Evolutionary conservation across 1,140 invertebrate genomes (phyloP), one percentile per base, ranked within the genome.

Genomic region (Steinernema feltiae): DNA sequence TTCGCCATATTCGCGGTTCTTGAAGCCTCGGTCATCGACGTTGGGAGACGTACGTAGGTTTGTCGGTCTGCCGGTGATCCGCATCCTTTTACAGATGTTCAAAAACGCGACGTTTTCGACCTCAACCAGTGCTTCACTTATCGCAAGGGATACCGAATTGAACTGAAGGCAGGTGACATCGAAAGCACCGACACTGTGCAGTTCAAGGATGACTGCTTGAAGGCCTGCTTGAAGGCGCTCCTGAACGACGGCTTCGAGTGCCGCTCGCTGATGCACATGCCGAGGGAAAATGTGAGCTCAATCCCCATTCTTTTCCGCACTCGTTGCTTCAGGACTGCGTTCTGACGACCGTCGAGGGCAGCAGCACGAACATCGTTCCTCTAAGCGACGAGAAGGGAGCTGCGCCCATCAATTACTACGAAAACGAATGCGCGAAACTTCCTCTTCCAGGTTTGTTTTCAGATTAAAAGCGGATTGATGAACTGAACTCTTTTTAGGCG

Each of bases 191-290:
- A 81, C n/a, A 32, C 46, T 17, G 81, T 81, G 32, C 53, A 81
- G 69, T 81, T 81, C 70, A 78, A 78, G 71, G 77, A 78, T 63
- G 77, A 78, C 32, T 78, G 77, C 46, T 69, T 78, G 29, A 35
- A 70, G 21, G 76, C 77, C 2, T 78, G 77, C 53, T 69, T 78
- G 24, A 30, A 32, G 31, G 53, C 63, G 3, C 29, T 78, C 1
- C 21, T 78, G 2, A 78, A 78, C 32, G 46, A 78, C 35, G 46
- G 30, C 1, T 78, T 78, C 35, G 79, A 48, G 31, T 78, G 77
- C 46, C 17, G 71, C 15, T 77, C 72, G 1, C 29, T 78, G 18
- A 71, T 78, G 70, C 77, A 78, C 30, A 72, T 78, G 53, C 77
- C 77, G 12, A 12, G 69, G n/a, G 77, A 78, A 1, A 78, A 78